Base-by-base conservation (phyloP, 2,113 vertebrate genomes). In the Anarrhichthys ocellatus region DNA sequence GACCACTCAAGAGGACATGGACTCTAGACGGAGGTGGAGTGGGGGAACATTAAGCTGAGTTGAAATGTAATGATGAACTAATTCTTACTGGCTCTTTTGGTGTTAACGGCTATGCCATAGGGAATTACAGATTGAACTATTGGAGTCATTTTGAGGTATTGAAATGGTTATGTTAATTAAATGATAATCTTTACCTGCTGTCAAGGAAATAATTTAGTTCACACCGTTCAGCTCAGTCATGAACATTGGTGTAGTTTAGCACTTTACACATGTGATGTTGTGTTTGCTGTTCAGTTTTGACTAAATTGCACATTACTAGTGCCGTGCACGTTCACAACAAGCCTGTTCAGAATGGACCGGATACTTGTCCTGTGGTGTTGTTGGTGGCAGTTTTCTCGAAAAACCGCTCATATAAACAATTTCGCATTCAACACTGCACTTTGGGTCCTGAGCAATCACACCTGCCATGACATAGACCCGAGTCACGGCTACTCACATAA, bases 121-220 rank as follows among this genome's bases (percentile, higher is more conserved):
- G 2, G 24, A 62, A 44, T 40, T 66, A 38, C 5, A 59, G 48
- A 32, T 4, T 38, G 58, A 71, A 29, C 63, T 48, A 66, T 68
- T n/a, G 2, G 9, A 42, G 52, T 69, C 17, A 67, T 76, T 76
- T 17, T 58, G 42, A 68, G n/a, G 9, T 20, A 48, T 6, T 56
- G 42, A n/a, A 66, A 75, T 67, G 32, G 59, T 52, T 54, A 14
- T 18, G n/a, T 69, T 65, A 24, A 75, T 86, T 74, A 70, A 81
- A 70, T 59, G 29, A 48, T 24, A 27, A 78, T 81, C 17, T 76
- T 77, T 69, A 73, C 52, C 44, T 81, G 69, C 56, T 78, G 40
- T 74, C 32, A n/a, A 22, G 38, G 5, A 52, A 67, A 54, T 65
- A 1, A 6, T 9, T 54, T n/a, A 11, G 40, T 52, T 64, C 44